Conservation (phyloP, 2,113 vertebrate species). For the Gorilla gorilla region DNA sequence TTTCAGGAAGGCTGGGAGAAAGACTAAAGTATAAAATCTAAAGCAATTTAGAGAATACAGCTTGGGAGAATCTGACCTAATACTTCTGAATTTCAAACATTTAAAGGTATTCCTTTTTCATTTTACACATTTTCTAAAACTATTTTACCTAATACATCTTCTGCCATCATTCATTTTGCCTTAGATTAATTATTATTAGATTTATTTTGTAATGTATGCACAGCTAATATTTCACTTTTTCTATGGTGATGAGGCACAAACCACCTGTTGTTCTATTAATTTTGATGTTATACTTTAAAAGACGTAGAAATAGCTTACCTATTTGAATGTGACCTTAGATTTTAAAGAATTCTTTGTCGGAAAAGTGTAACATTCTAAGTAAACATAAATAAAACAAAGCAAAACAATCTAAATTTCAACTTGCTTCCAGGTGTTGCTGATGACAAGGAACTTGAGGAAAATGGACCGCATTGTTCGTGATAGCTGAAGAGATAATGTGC, state of each 20-base stretch:
- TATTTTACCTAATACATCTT: not conserved
- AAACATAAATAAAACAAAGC: not conserved
- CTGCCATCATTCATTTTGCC: not conserved
- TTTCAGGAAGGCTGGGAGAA: not conserved
- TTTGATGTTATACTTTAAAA: conserved; percentile 55
- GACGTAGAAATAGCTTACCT: conserved; percentile 63
- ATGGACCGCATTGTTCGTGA: not conserved
- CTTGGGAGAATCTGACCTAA: not conserved
- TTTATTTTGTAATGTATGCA: conserved; percentile 28
- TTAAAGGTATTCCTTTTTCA: not conserved
- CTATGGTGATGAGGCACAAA: conserved; percentile 58
- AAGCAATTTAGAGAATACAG: not conserved
- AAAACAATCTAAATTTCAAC: conserved; percentile 3
- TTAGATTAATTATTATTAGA: not conserved
- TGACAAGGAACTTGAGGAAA: not conserved
- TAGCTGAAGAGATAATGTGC: not conserved
- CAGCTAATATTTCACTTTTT: conserved; percentile 64
- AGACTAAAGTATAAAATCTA: not conserved
- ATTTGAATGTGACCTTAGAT: conserved; percentile 35
- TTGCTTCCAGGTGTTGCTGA: conserved; percentile 2
- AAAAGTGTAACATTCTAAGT: conserved; percentile 43
- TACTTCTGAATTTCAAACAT: not conserved
- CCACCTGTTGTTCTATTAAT: conserved; percentile 62
- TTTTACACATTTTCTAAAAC: not conserved
- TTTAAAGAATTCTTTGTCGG: not conserved